Percentiles rank a stretch among this genome's conserved stretches.
phyloP scores from a whole-genome alignment of 23 tunicate species.

The Phallusia fumigata region DNA sequence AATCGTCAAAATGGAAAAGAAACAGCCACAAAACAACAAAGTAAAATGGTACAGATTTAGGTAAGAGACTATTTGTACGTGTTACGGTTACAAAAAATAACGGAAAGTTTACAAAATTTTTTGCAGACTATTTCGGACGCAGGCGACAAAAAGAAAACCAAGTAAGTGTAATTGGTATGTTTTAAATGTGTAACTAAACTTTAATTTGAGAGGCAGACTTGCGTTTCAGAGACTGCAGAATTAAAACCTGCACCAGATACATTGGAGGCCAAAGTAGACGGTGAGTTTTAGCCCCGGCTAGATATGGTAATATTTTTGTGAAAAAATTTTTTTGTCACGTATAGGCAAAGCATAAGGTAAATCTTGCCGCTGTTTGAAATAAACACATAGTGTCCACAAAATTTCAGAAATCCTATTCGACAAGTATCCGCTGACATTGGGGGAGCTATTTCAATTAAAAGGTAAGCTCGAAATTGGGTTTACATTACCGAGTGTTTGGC shows the following conservation, averaged over 20 bases:
- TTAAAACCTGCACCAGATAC: no score
- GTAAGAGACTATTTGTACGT: background rate
- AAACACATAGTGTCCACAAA: background rate
- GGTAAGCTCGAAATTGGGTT: background rate
- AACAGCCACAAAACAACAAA: background rate
- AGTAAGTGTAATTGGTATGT: no score
- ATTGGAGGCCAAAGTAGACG: no score
- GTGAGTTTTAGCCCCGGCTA: no score
- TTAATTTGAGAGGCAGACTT: no score
- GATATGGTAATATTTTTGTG: background rate
- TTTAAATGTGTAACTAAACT: no score
- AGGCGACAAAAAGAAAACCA: background rate
- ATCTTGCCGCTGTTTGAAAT: background rate
- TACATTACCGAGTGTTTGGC: no score
- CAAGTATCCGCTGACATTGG: background rate
- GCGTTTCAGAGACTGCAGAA: no score
- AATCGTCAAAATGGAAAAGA: background rate
- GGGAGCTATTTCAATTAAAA: background rate
- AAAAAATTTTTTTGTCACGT: background rate
- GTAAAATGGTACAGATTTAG: background rate
- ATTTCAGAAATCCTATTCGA: background rate
- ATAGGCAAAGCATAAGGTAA: background rate
- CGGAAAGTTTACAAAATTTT: background rate
- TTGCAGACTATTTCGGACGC: background rate
- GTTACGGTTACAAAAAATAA: background rate